A percentile compares a stretch with the other conserved stretches of the same genome.
Conservation (phyloP, 2,888 invertebrate genomes). For the Incurvaria masculella region DNA sequence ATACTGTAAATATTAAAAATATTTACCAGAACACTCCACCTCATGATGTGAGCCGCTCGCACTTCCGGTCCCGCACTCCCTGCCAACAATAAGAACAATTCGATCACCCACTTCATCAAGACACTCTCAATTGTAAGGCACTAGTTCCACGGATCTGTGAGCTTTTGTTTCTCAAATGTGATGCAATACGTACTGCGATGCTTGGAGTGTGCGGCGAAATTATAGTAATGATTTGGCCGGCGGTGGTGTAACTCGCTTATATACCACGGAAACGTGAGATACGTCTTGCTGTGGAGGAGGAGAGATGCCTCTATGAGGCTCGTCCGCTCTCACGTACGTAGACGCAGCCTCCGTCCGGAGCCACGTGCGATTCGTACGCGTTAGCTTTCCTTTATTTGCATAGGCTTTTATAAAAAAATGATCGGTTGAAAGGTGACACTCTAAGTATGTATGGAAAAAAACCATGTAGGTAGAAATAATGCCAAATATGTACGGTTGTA, state of each 20-base stretch:
- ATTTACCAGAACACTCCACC: conserved; percentile 43
- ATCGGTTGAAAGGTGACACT: too few species aligned
- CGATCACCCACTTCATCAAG: conserved; percentile 23
- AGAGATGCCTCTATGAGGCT: too few species aligned
- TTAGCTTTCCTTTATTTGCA: conserved; percentile 4
- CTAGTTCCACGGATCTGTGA: conserved; percentile 8
- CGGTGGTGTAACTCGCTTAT: conserved; percentile 44
- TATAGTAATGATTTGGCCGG: conserved; percentile 43
- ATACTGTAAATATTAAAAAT: conserved; percentile 11
- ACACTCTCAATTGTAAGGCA: conserved; percentile 20
- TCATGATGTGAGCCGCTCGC: conserved; percentile 27
- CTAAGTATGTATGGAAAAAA: too few species aligned
- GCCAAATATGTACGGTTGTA: background rate
- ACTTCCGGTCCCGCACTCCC: conserved; percentile 29
- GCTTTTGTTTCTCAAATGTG: background rate
- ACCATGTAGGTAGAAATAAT: conserved; percentile 4
- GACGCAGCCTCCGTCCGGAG: too few species aligned
- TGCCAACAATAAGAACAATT: conserved; percentile 44
- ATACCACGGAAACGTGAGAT: conserved; percentile 48
- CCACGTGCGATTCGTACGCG: too few species aligned
- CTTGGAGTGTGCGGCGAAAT: conserved; percentile 28
- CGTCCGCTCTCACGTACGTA: too few species aligned
- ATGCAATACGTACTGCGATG: conserved; percentile 10
- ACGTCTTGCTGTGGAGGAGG: too few species aligned
- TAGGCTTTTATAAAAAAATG: too few species aligned